A percentile compares a stretch with the other conserved stretches of the same genome.
phyloP scores from a whole-genome alignment of 2,888 invertebrate genomes.

The Dexiosoma caninum region DNA sequence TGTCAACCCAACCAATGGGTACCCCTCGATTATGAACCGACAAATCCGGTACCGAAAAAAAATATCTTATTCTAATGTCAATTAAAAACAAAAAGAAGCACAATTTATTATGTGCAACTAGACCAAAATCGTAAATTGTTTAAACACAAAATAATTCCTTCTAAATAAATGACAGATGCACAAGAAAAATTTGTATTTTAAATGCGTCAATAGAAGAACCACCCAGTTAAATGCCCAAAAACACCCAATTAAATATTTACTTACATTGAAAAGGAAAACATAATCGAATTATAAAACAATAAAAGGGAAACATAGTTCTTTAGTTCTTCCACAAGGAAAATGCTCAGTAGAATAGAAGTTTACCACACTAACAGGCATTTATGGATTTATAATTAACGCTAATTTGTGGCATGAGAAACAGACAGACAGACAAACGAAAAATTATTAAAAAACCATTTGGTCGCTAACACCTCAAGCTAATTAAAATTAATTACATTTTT shows the following conservation, averaged over 20 bases:
- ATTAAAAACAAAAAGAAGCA: too few species aligned
- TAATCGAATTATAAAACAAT: slow-evolving; percentile 35
- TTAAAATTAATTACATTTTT: slow-evolving; percentile 66
- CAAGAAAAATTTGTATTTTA: slow-evolving; percentile 25
- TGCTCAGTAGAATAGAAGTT: too few species aligned
- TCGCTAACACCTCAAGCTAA: slow-evolving; percentile 69
- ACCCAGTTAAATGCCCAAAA: not conserved
- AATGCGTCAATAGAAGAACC: not conserved
- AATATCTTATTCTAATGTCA: too few species aligned
- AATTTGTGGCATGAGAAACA: slow-evolving; percentile 39
- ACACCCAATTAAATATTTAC: not conserved
- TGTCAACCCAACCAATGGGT: too few species aligned
- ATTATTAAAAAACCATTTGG: slow-evolving; percentile 77
- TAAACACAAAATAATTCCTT: slow-evolving; percentile 7
- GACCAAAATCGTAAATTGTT: too few species aligned
- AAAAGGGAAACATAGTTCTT: slow-evolving; percentile 4
- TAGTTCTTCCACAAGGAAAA: too few species aligned
- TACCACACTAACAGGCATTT: slow-evolving; percentile 7
- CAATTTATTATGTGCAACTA: too few species aligned
- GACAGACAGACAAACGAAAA: slow-evolving; percentile 70
- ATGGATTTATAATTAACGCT: slow-evolving; percentile 59
- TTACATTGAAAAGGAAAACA: not conserved
- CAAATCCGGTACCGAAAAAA: too few species aligned
- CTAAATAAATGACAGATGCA: slow-evolving; percentile 33
- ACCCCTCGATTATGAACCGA: too few species aligned